Base-by-base conservation (phyloP, 2,888 invertebrate genomes). In the Ormyrus labotus region DNA sequence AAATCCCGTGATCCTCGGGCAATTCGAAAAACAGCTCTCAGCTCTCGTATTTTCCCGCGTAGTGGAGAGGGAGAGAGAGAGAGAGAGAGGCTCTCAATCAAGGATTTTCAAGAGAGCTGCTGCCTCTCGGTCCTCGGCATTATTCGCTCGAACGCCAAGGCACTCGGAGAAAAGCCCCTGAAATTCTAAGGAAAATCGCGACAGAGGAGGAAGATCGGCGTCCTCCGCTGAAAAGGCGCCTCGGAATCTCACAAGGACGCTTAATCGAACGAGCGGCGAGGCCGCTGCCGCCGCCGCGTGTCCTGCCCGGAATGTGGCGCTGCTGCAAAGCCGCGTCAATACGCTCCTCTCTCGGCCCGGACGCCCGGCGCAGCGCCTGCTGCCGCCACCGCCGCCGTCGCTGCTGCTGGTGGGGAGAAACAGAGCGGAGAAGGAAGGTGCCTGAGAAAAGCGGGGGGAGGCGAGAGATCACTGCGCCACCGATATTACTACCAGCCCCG, bases 381-480 rank as follows among this genome's bases (percentile, higher is more conserved):
- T 76, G 82, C 74, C 68, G 72, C 79, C 8, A 4, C 9, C 65
- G 64, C 81, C 67, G 81, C 60, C 45, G 68, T 74, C 74, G 72
- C 10, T 61, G 64, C 81, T 70, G 81, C 60, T 34, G 68, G 74
- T 69, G 64, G 75, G 48, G 76, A 74, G 51, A 57, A 61, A 19
- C 71, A 71, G 70, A 61, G 76, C 64, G 64, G 34, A 47, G 68
- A 75, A 74, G 65, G 80, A 78, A 78, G 83, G 75, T 73, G 80
- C 78, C 55, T 68, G 48, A 76, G 82, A 80, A 67, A 75, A 79
- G 72, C 76, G 80, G 34, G 78, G 85, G 86, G 19, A 19, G 86
- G 87, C 85, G 86, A 89, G 88, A 90, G 90, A 90, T 90, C 89
- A 90, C 88, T 88, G 89, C 90, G 88, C 87, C 88, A 85, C 87